These are phyloP conservation scores for Eledona agricola DNA, from an alignment of 2,888 invertebrate genomes.

Conservation along the genomic window DNA sequence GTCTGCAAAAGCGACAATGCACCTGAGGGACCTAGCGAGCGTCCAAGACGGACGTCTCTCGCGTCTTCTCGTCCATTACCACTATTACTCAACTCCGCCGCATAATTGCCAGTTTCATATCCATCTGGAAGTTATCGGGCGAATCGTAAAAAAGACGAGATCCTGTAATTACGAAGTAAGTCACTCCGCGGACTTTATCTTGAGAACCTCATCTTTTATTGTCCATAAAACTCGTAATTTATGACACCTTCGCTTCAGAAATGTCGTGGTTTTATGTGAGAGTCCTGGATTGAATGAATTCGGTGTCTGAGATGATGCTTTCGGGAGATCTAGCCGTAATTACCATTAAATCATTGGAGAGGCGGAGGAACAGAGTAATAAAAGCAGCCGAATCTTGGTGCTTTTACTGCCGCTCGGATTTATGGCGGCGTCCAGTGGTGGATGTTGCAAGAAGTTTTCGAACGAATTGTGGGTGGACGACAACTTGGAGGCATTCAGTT, in stretches of 20 bases:
- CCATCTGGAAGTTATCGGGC: slow-evolving; percentile 21
- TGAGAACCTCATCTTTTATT: slow-evolving; percentile 23
- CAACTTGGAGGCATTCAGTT: slow-evolving; percentile 4
- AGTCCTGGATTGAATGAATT: too few species aligned
- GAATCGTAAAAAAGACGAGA: slow-evolving; percentile 19
- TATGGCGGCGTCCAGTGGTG: not conserved
- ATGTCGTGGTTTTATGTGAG: too few species aligned
- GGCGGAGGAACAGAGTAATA: too few species aligned
- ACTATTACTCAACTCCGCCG: too few species aligned
- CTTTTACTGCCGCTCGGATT: too few species aligned
- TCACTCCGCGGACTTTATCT: slow-evolving; percentile 24
- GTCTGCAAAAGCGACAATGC: too few species aligned
- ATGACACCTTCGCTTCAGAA: slow-evolving; percentile 9
- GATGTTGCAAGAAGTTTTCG: not conserved
- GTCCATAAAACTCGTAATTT: slow-evolving; percentile 30
- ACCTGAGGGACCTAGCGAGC: too few species aligned
- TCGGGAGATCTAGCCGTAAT: not conserved
- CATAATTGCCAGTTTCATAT: slow-evolving; percentile 14
- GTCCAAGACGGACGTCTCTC: too few species aligned
- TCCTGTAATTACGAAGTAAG: slow-evolving; percentile 22
- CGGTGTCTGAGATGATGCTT: slow-evolving; percentile 2
- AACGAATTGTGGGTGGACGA: not conserved
- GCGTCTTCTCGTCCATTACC: too few species aligned
- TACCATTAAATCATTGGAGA: slow-evolving; percentile 1
- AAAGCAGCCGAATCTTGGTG: too few species aligned